Evolutionary conservation across 2,113 vertebrate genomes (phyloP).

Genomic region (Heptranchias perlo): DNA sequence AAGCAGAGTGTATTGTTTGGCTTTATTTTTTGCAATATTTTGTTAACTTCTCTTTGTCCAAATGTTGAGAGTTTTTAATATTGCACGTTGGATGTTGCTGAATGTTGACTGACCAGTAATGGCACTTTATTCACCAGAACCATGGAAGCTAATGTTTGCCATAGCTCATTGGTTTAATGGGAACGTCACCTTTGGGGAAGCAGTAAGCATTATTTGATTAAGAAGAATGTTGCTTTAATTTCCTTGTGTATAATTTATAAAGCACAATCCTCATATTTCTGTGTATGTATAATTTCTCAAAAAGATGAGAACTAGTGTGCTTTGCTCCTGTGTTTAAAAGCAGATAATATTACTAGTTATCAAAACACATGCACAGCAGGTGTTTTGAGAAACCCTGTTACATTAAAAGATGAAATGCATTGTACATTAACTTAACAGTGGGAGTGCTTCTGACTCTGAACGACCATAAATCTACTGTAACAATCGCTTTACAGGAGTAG

Average conservation of each 20-base stretch:
- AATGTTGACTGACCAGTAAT: neutral
- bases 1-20: neutral
- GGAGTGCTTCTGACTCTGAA: neutral
- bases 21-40: neutral
- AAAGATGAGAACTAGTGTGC: neutral
- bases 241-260: neutral
- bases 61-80: neutral
- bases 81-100: too few species aligned
- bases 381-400: neutral
- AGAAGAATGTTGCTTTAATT: neutral
- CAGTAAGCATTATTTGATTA: neutral
- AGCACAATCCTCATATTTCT: neutral
- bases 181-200: neutral
- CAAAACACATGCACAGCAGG: neutral
- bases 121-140: neutral
- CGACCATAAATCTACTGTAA: neutral
- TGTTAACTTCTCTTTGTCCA: neutral
- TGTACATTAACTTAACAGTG: neutral
- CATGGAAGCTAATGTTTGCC: neutral
- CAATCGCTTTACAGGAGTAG: neutral
- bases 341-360: neutral
- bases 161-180: neutral
- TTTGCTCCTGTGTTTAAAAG: neutral
- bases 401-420: too few species aligned
- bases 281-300: neutral